Percentiles rank a stretch among this genome's conserved stretches.
Evolutionary conservation across 2,113 vertebrate species (phyloP).

Genomic region (Onychostruthus taczanowskii): DNA sequence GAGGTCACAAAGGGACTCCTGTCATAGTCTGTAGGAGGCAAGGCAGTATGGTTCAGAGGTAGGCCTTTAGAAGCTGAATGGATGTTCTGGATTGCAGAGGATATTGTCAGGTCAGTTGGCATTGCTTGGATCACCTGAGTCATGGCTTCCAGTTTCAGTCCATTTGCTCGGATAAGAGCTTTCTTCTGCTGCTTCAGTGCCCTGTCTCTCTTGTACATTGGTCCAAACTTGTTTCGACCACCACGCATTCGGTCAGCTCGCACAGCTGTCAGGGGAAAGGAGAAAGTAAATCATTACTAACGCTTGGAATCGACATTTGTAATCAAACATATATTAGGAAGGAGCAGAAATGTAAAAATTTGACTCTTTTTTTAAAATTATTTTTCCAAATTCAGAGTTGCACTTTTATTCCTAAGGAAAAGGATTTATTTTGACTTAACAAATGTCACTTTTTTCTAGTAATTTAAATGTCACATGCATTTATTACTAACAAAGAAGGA

Average conservation of each 20-base stretch:
- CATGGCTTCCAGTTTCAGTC: slow-evolving; percentile 98
- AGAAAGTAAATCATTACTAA: neutral
- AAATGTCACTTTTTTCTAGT: neutral
- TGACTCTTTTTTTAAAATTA: neutral
- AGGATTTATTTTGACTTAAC: neutral
- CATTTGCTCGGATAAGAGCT: slow-evolving; percentile 95
- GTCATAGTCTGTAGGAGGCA: slow-evolving; percentile 96
- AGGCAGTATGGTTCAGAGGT: slow-evolving; percentile 93
- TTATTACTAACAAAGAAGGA: neutral
- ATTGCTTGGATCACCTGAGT: slow-evolving; percentile 96
- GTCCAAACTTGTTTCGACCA: slow-evolving; percentile 97
- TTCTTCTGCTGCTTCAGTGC: slow-evolving; percentile 98
- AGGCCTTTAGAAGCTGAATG: slow-evolving; percentile 97
- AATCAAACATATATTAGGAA: neutral
- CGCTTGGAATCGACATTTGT: neutral
- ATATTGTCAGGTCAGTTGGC: slow-evolving; percentile 94
- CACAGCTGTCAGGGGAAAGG: slow-evolving; percentile 78
- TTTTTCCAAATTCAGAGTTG: neutral
- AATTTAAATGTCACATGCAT: slow-evolving; percentile 33
- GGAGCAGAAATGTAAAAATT: neutral
- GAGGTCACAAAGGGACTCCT: slow-evolving; percentile 96
- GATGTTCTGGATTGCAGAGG: slow-evolving; percentile 96
- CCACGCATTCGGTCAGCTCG: slow-evolving; percentile 97
- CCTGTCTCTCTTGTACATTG: slow-evolving; percentile 99
- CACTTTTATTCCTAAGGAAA: neutral